Evolutionary conservation across 2,888 invertebrate genomes (phyloP).

Genomic region (Uropetala carovei): DNA sequence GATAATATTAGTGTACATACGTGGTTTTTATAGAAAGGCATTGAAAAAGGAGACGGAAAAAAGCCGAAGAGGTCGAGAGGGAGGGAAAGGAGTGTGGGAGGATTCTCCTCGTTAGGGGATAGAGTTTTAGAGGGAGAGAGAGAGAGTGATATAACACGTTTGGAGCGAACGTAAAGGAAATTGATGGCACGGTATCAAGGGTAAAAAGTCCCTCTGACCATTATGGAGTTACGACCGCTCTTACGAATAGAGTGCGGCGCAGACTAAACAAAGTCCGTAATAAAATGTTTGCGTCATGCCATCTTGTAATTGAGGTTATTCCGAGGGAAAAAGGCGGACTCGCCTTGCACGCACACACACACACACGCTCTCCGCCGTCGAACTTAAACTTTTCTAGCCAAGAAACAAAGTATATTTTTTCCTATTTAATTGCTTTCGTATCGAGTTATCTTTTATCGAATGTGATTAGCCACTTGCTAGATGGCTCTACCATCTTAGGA

Average conservation of each 20-base stretch:
- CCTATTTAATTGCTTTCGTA: not conserved
- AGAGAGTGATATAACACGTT: conserved; percentile 55
- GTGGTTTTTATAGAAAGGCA: too few species aligned
- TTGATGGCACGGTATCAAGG: conserved; percentile 54
- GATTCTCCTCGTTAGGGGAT: conserved; percentile 42
- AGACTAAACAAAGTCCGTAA: conserved; percentile 59
- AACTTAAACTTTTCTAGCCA: not conserved
- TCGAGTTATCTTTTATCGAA: not conserved
- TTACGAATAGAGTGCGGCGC: conserved; percentile 51
- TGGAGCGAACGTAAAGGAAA: conserved; percentile 54
- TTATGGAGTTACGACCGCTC: conserved; percentile 57
- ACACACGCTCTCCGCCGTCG: not conserved
- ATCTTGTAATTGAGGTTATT: conserved; percentile 62
- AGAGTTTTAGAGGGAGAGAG: conserved; percentile 2
- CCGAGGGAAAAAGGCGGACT: conserved; percentile 7
- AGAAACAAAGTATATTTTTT: not conserved
- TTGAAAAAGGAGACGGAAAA: not conserved
- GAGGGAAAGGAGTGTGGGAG: not conserved
- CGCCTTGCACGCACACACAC: not conserved
- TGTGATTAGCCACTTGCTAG: not conserved
- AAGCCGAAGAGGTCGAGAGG: not conserved
- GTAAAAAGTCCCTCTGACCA: conserved; percentile 39
- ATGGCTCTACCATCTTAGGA: not conserved
- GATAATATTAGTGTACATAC: too few species aligned
- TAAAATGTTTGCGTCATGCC: conserved; percentile 60